Conservation (phyloP, 1,140 invertebrate genomes). For the Meloidogyne chitwoodi region DNA sequence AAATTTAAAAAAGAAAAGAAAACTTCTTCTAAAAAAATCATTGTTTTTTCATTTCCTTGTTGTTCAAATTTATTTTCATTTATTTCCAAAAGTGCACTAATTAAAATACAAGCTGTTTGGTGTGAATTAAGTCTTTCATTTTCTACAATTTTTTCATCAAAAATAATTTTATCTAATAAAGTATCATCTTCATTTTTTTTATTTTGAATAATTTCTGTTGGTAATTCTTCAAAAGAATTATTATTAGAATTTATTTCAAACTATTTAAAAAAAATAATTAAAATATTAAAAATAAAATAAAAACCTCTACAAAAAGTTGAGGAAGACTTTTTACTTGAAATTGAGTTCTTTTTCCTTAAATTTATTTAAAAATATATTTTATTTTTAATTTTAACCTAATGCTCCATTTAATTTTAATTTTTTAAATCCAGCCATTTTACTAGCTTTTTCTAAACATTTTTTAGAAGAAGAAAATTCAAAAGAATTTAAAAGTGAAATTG, state of each 20-base stretch:
- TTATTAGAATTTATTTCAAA: background rate
- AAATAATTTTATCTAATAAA: constrained; percentile 15
- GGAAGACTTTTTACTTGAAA: constrained; percentile 22
- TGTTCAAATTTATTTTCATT: background rate
- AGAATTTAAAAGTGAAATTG: constrained; percentile 17
- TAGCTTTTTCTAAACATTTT: constrained; percentile 12
- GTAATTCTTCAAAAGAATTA: no score
- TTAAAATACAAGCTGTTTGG: constrained; percentile 11
- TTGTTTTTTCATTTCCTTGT: background rate
- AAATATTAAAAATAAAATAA: constrained; percentile 1
- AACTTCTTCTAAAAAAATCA: constrained; percentile 23
- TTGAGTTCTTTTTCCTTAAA: constrained; percentile 20
- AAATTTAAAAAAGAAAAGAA: background rate
- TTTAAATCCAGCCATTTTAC: constrained; percentile 14
- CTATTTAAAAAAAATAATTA: background rate
- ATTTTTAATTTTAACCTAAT: constrained; percentile 15
- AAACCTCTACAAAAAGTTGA: constrained; percentile 21
- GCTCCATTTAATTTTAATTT: constrained; percentile 19
- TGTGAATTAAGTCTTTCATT: background rate
- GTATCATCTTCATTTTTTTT: constrained; percentile 26
- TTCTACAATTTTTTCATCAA: constrained; percentile 1
- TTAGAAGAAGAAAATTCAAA: constrained; percentile 15
- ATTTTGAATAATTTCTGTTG: constrained; percentile 16
- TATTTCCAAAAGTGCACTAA: background rate
- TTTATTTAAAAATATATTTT: constrained; percentile 3